Evolutionary conservation across 2,797 vertebrate genomes (phyloP).

Genomic region (Brachymystax lenok): DNA sequence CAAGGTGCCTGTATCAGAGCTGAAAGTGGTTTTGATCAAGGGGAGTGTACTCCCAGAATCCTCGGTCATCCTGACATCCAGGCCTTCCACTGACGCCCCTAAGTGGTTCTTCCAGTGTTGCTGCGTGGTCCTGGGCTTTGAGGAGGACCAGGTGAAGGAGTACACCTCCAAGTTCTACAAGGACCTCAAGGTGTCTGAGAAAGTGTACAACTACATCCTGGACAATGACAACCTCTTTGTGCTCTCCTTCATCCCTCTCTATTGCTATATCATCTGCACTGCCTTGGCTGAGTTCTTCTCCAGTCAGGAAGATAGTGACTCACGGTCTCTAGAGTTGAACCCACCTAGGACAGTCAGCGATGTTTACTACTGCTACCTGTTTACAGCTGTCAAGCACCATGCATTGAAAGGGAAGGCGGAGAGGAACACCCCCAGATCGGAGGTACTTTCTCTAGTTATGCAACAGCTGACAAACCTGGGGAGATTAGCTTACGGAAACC

Average conservation of each 20-base stretch:
- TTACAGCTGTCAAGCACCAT: constrained; percentile 68
- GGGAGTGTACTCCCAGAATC: constrained; percentile 62
- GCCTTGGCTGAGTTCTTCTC: constrained; percentile 70
- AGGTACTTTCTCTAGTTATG: constrained; percentile 58
- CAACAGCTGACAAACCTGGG: constrained; percentile 62
- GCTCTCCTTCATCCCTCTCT: constrained; percentile 74
- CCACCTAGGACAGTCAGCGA: constrained; percentile 72
- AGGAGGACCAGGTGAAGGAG: constrained; percentile 69
- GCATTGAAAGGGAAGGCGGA: constrained; percentile 47
- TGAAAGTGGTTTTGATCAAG: constrained; percentile 66
- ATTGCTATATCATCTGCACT: constrained; percentile 75
- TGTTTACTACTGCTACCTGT: constrained; percentile 70
- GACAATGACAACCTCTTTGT: constrained; percentile 68
- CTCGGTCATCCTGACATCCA: constrained; percentile 66
- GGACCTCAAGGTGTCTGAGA: constrained; percentile 46
- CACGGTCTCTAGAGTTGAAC: constrained; percentile 55
- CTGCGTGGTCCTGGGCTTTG: constrained; percentile 69
- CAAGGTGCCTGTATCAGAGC: constrained; percentile 53
- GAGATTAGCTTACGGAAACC: constrained; percentile 65
- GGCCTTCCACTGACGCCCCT: constrained; percentile 61
- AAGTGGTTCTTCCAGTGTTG: constrained; percentile 65
- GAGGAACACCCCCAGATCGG: constrained; percentile 29
- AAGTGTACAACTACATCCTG: constrained; percentile 66
- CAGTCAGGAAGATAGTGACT: constrained; percentile 12
- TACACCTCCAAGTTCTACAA: constrained; percentile 68